Percentiles rank a stretch among this genome's conserved stretches.
Evolutionary conservation across 2,797 vertebrate genomes (phyloP).

Genomic region (Tenualosa thibaudeaui): DNA sequence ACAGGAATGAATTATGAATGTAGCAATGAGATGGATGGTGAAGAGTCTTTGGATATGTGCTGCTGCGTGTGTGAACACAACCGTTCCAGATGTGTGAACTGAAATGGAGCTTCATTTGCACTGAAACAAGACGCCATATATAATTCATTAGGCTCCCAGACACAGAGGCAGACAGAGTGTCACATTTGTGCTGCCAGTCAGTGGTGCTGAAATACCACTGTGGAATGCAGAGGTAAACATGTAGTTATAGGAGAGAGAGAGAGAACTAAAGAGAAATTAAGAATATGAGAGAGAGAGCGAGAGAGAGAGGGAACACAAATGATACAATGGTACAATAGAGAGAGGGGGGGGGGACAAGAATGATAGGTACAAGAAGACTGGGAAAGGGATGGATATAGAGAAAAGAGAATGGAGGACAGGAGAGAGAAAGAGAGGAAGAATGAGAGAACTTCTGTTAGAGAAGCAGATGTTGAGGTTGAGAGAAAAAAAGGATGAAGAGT

Average conservation of each 20-base stretch:
- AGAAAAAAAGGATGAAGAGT: background rate
- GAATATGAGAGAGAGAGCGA: background rate
- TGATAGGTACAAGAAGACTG: background rate
- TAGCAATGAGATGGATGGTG: background rate
- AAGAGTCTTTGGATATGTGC: background rate
- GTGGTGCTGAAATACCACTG: slow-evolving; percentile 34
- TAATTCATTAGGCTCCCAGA: background rate
- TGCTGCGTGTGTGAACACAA: background rate
- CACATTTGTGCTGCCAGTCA: slow-evolving; percentile 39
- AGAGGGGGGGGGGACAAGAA: background rate
- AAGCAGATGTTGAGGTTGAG: background rate
- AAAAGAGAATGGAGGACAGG: background rate
- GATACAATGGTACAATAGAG: background rate
- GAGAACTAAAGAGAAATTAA: background rate
- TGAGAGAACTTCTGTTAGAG: background rate
- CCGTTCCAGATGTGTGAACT: background rate
- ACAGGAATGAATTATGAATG: slow-evolving; percentile 10
- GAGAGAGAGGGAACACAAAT: background rate
- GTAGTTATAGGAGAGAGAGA: slow-evolving; percentile 30
- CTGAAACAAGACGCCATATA: background rate
- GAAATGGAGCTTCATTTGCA: background rate
- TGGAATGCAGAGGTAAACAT: slow-evolving; percentile 47
- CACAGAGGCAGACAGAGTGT: background rate
- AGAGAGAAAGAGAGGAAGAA: slow-evolving; percentile 30
- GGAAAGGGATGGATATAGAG: background rate